Evolutionary conservation across 2,113 vertebrate genomes (phyloP), one percentile per base, ranked within the genome.

Genomic region (Clarias magur): DNA sequence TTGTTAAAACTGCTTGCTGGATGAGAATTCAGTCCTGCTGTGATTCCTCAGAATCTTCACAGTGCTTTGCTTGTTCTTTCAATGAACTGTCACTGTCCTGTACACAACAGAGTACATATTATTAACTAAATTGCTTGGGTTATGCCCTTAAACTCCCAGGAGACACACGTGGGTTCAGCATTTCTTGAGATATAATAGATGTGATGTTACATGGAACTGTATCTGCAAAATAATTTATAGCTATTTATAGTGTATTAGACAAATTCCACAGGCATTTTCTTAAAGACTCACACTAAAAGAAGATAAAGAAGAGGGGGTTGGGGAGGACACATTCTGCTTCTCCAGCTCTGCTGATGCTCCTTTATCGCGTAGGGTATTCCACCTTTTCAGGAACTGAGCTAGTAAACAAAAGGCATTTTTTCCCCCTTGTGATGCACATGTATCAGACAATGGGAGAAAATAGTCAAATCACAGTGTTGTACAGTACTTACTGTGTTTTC

Each of bases 401-500:
- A 42, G 3, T 59, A 48, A 27, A 85, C 2, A 88, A 85, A 38
- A 13, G 72, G 56, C 8, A 86, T 48, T 3, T 10, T 53, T 79
- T 15, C 8, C 48, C 6, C 48, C 6, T 48, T 67, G 27, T 72
- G 62, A 54, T 19, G 12, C 16, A 63, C 10, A 38, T 48, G 48
- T 42, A 63, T 21, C 82, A 59, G 57, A 6, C 1, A 63, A 16
- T 76, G n/a, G 67, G 7, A 38, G 10, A 63, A 15, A 80, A 30
- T 13, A 85, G 15, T 48, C 15, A 17, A 60, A 13, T 8, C 42
- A 60, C n/a, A 80, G 83, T 48, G 13, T 4, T 38, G 85, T 42
- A 59, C 95, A 81, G 19, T 25, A 62, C 79, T 96, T 85, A 97
- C 96, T 95, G 90, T 95, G 94, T 76, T 94, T 96, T 92, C 63